Conservation (phyloP, 2,113 vertebrate genomes). For the Oncorhynchus masou region DNA sequence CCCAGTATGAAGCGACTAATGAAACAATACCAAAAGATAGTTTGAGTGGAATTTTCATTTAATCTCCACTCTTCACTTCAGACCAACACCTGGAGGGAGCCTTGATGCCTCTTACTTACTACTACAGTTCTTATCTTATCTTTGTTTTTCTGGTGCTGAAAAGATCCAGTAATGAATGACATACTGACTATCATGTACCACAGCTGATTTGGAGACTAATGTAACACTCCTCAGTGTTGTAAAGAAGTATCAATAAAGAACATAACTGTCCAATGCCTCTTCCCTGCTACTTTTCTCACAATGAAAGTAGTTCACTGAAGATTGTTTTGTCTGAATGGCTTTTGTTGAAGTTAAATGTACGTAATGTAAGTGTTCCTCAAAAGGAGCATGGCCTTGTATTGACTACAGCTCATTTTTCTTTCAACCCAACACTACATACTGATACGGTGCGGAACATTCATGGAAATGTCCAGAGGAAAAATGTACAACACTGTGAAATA, state of each 20-base stretch:
- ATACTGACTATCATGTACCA: background rate
- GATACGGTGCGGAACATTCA: background rate
- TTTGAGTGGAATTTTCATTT: too few relatives aligned
- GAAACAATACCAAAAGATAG: too few relatives aligned
- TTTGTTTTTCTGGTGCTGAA: background rate
- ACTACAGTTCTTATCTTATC: too few relatives aligned
- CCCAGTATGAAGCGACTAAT: too few relatives aligned
- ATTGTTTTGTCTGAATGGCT: background rate
- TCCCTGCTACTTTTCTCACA: background rate
- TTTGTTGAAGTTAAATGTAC: background rate
- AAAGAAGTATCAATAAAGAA: conserved; percentile 64
- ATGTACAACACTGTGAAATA: background rate
- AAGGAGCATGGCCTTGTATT: background rate
- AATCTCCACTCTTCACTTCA: too few relatives aligned
- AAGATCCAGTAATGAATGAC: background rate
- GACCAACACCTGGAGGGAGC: background rate
- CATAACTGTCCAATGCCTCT: conserved; percentile 23
- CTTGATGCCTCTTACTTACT: too few relatives aligned
- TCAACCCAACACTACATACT: background rate
- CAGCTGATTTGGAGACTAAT: conserved; percentile 37
- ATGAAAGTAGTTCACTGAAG: background rate
- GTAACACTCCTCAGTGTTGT: conserved; percentile 46
- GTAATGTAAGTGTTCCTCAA: background rate
- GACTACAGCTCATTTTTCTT: background rate
- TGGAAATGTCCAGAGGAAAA: background rate